Conservation (phyloP, 2,797 vertebrate genomes). For the Acanthornis magna region DNA sequence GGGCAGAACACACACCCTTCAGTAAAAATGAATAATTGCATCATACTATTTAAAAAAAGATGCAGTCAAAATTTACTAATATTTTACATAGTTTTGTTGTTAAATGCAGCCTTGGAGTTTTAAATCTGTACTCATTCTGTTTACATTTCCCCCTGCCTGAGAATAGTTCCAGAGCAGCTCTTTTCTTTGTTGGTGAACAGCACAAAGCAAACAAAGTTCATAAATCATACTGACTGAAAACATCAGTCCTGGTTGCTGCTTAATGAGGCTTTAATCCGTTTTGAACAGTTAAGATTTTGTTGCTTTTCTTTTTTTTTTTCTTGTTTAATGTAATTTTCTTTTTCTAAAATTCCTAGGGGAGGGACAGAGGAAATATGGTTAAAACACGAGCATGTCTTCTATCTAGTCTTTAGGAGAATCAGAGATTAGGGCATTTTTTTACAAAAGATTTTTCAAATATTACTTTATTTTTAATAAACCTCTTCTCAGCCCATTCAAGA, state of each 20-base stretch:
- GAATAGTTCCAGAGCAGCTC: neutral
- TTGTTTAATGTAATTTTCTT: neutral
- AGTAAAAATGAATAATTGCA: neutral
- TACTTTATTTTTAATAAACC: neutral
- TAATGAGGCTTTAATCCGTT: slow-evolving; percentile 36
- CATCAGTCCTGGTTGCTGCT: neutral
- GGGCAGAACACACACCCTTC: neutral
- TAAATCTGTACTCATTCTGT: neutral
- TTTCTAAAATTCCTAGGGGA: neutral
- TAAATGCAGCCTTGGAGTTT: neutral
- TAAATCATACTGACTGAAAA: slow-evolving; percentile 31
- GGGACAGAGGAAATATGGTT: neutral
- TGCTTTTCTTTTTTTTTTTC: neutral
- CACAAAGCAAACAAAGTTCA: neutral
- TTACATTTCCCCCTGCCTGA: neutral
- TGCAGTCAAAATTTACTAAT: neutral
- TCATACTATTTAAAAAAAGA: neutral
- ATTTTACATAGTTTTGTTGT: neutral
- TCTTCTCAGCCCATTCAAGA: neutral
- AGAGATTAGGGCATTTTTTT: neutral
- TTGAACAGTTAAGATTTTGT: neutral
- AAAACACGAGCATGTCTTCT: neutral
- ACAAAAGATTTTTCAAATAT: neutral
- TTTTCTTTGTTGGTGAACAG: neutral
- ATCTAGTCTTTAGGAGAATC: neutral